Conservation (phyloP, 2,797 vertebrate species). For the Chiloscyllium punctatum region DNA sequence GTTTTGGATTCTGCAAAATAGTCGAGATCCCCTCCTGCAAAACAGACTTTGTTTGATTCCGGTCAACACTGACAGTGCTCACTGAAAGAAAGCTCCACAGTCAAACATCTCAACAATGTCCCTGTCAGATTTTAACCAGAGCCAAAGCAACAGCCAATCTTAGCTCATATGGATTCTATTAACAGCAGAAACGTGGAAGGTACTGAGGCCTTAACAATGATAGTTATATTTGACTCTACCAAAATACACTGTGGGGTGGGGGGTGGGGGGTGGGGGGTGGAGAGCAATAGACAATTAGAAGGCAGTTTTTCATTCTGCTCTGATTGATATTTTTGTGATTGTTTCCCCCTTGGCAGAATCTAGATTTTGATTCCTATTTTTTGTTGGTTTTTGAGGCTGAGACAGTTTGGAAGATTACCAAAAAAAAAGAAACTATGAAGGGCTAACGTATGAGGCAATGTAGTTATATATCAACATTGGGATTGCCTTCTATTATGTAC, state of each 20-base stretch:
- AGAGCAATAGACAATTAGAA: neutral
- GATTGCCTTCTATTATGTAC: neutral
- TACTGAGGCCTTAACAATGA: slow-evolving; percentile 18
- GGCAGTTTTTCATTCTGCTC: neutral
- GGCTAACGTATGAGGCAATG: neutral
- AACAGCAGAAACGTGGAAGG: neutral
- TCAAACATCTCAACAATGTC: slow-evolving; percentile 30
- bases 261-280: no score
- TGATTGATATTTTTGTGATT: neutral
- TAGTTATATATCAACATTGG: neutral
- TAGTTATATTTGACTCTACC: slow-evolving; percentile 21
- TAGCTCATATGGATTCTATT: slow-evolving; percentile 34
- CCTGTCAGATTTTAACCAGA: neutral
- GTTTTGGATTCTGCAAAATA: neutral
- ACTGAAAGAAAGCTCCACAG: neutral
- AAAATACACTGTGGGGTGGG: neutral
- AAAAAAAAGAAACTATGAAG: neutral
- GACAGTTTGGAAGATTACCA: neutral
- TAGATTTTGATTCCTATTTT: neutral
- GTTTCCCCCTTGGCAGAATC: neutral
- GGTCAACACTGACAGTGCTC: neutral
- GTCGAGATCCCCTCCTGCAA: slow-evolving; percentile 11
- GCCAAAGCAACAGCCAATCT: slow-evolving; percentile 22
- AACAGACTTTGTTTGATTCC: neutral
- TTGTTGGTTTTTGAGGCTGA: neutral